A percentile compares a stretch with the other conserved stretches of the same genome.
These are phyloP conservation scores for Allophyes oxyacanthae DNA, from an alignment of 2,888 invertebrate species.

Conservation along the genomic window DNA sequence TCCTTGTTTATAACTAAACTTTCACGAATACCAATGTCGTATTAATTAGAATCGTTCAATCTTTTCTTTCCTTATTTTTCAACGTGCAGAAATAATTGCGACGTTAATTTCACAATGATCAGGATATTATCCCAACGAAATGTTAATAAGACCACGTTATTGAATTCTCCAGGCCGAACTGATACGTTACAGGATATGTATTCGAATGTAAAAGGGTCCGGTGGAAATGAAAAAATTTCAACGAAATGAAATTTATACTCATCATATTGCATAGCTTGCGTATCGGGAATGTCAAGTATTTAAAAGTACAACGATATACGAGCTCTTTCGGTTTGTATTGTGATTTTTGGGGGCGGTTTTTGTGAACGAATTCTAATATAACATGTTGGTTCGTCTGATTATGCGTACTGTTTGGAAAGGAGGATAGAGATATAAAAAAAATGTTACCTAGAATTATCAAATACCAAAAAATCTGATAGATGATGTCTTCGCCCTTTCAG, in stretches of 20 bases:
- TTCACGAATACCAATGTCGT: not conserved
- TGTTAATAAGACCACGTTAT: conserved; percentile 67
- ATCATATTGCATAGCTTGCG: conserved; percentile 81
- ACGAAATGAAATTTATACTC: conserved; percentile 79
- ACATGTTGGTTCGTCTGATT: conserved; percentile 27
- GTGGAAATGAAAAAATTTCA: conserved; percentile 68
- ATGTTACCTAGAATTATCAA: too few relatives aligned
- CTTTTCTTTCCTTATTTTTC: conserved; percentile 6
- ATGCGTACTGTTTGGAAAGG: not conserved
- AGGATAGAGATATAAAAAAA: too few relatives aligned
- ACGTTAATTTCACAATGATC: conserved; percentile 51
- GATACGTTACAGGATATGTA: conserved; percentile 60
- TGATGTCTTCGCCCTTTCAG: too few relatives aligned
- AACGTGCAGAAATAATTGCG: conserved; percentile 10
- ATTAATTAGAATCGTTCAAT: conserved; percentile 16
- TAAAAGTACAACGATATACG: conserved; percentile 70
- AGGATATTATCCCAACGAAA: conserved; percentile 44
- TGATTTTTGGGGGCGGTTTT: conserved; percentile 68
- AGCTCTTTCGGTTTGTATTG: conserved; percentile 64
- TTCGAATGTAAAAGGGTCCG: conserved; percentile 67
- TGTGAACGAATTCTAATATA: conserved; percentile 44
- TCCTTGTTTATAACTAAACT: too few relatives aligned
- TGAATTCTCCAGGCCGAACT: conserved; percentile 63
- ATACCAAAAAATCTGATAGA: too few relatives aligned
- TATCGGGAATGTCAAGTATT: conserved; percentile 80